Evolutionary conservation across 2,797 vertebrate genomes (phyloP), one percentile per base, ranked within the genome.

Genomic region (Antennarius maculatus): DNA sequence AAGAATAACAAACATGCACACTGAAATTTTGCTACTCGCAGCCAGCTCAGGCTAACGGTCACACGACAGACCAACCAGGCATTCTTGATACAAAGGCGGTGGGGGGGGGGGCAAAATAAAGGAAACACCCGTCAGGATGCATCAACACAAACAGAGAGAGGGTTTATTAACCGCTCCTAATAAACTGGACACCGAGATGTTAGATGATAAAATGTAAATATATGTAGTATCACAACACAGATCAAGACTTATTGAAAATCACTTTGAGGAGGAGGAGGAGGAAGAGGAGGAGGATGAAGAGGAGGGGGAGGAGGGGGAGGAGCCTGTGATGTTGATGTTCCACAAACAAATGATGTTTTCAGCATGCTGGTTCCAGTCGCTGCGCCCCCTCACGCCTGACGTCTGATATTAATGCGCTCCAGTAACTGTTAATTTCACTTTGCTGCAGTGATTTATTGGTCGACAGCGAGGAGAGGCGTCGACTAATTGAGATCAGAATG

Each of bases 401-500:
- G 93, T 90, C 95, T 95, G 95, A 95, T 97, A 96, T 97, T 97
- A 97, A 97, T 97, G 96, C 94, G 96, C 96, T 97, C 94, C 96
- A 97, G 94, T 97, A 96, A 95, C 95, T 97, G 96, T 98, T 98
- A 96, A 97, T 98, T 97, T 98, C 96, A 96, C 95, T 97, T 96
- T 97, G 94, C 91, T 9, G 94, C 94, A 95, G 96, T 97, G 96
- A 98, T 98, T 98, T 97, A 98, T 98, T 96, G 93, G 94, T 91
- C 94, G 95, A 92, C 94, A 94, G 95, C 91, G 95, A 93, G 96
- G 94, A 94, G 94, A 95, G 95, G 95, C 95, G 94, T 94, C 94
- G 96, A 97, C 95, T 98, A 98, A 98, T 98, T 97, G 96, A 97
- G 96, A 97, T 97, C 95, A 97, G 94, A 97, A 97, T 96, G 95